These are phyloP conservation scores for Condylostylus longicornis DNA, from an alignment of 1,140 invertebrate species.

Conservation along the genomic window DNA sequence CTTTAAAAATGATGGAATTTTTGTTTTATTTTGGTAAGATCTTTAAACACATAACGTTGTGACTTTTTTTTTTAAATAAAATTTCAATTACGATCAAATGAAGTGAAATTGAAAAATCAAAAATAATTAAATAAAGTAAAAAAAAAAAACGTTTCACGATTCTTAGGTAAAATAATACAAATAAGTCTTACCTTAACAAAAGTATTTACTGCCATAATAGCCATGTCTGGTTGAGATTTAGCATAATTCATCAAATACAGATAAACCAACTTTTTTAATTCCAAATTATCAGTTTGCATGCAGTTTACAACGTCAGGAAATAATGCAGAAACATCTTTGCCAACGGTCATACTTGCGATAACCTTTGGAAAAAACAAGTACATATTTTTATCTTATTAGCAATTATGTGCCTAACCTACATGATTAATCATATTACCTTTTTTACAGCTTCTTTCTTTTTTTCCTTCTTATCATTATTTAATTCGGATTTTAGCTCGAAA, in stretches of 20 bases:
- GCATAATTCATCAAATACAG: slow-evolving; percentile 99
- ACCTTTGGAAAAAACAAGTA: slow-evolving; percentile 42
- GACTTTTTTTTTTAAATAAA: neutral
- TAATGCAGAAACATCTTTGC: slow-evolving; percentile 86
- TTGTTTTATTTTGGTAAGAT: neutral
- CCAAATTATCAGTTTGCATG: slow-evolving; percentile 99
- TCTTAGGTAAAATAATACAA: neutral
- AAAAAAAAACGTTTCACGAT: neutral
- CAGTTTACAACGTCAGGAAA: slow-evolving; percentile 99
- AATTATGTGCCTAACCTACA: slow-evolving; percentile 3
- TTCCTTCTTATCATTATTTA: slow-evolving; percentile 99
- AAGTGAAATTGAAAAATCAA: no score
- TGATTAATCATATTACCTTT: slow-evolving; percentile 52
- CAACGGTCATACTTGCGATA: slow-evolving; percentile 99
- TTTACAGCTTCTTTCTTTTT: slow-evolving; percentile 99
- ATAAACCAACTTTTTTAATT: slow-evolving; percentile 98
- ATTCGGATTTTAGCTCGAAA: slow-evolving; percentile 95
- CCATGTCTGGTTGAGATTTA: slow-evolving; percentile 99
- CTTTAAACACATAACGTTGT: neutral
- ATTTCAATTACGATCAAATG: no score
- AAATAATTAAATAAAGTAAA: no score
- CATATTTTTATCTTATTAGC: neutral
- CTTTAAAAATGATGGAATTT: no score
- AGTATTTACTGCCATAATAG: slow-evolving; percentile 99
- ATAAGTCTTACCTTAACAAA: slow-evolving; percentile 98